Evolutionary conservation across 2,113 vertebrate species (phyloP).

Genomic region (Grallaria varia): DNA sequence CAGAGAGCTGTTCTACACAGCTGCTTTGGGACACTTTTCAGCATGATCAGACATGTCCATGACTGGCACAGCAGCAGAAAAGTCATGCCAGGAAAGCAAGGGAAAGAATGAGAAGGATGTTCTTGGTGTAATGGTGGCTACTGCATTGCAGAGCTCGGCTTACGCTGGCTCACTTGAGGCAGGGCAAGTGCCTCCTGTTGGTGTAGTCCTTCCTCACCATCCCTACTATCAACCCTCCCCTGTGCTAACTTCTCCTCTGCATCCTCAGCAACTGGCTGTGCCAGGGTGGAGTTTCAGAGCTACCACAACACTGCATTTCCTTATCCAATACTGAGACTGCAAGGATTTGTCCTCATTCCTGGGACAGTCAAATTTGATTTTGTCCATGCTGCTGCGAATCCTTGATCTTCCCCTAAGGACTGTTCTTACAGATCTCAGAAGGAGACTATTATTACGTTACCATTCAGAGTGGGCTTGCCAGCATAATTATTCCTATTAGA

Average conservation of each 20-base stretch:
- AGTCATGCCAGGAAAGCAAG: not conserved
- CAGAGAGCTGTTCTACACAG: not conserved
- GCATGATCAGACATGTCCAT: not conserved
- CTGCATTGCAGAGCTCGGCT: not conserved
- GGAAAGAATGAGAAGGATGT: not conserved
- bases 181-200: not conserved
- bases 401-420: constrained; percentile 27
- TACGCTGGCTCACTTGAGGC: not conserved
- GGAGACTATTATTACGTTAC: constrained; percentile 33
- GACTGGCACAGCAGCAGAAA: not conserved
- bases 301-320: not conserved
- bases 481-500: constrained; percentile 1
- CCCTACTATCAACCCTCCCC: not conserved
- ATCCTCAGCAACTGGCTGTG: not conserved
- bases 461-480: not conserved
- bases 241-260: rapidly evolving
- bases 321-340: not conserved
- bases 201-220: not conserved
- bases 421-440: not conserved
- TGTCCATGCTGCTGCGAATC: not conserved
- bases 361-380: constrained; percentile 31
- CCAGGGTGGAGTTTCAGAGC: not conserved
- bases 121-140: not conserved
- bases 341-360: constrained; percentile 14
- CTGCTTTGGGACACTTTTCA: not conserved